These are phyloP conservation scores for Rana temporaria DNA, from an alignment of 2,113 vertebrate genomes.

Conservation along the genomic window DNA sequence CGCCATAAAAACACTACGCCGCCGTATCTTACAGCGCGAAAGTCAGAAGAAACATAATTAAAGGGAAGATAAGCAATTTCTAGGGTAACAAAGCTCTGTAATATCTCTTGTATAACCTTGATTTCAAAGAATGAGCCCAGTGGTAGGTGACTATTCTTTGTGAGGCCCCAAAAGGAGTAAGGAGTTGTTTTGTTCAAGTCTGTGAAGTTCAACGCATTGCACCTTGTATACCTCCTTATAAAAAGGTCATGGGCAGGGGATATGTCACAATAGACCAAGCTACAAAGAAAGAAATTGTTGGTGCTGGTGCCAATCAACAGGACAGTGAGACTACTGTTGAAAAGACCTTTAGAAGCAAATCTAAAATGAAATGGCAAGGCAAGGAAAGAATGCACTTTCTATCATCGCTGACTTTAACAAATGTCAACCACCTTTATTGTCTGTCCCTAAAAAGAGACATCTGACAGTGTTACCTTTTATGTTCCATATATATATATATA, in stretches of 20 bases:
- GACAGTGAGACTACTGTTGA: not conserved
- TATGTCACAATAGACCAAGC: constrained; percentile 21
- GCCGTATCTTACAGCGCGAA: no score
- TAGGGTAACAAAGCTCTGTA: constrained; percentile 2
- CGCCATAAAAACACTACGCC: no score
- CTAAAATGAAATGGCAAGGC: constrained; percentile 22
- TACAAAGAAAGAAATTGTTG: constrained; percentile 36
- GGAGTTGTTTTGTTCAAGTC: constrained; percentile 30
- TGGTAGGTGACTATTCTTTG: constrained; percentile 26
- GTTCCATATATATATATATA: no score
- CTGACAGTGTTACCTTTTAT: constrained; percentile 36
- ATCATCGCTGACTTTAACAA: constrained; percentile 45
- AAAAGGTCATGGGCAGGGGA: constrained; percentile 27
- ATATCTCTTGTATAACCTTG: not conserved
- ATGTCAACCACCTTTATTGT: constrained; percentile 50
- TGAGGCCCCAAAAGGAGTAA: constrained; percentile 24
- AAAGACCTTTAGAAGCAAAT: constrained; percentile 43
- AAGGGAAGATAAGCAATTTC: not conserved
- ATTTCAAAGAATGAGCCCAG: constrained; percentile 15
- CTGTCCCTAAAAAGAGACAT: constrained; percentile 33
- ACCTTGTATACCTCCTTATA: constrained; percentile 15
- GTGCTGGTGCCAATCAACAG: constrained; percentile 13
- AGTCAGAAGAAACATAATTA: not conserved
- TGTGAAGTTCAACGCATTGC: constrained; percentile 19
- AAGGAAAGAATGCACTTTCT: constrained; percentile 27